These are phyloP conservation scores for Pocillopora damicornis DNA, from an alignment of 64 coral and sea anemone genomes.

Conservation along the genomic window DNA sequence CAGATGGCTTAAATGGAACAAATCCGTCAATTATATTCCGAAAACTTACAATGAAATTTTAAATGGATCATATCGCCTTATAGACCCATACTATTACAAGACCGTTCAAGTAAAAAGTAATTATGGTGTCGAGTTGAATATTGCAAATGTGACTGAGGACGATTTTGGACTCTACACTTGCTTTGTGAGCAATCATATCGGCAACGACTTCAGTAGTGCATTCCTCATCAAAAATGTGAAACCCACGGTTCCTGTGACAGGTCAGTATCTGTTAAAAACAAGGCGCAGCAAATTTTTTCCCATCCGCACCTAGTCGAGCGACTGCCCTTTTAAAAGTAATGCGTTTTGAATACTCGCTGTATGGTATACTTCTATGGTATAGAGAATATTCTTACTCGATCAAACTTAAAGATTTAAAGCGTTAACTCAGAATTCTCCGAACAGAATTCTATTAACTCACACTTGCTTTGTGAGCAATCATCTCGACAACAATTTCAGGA, in stretches of 20 bases:
- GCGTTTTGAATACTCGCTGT: too few species aligned
- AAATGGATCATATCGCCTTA: neutral
- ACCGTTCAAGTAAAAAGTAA: constrained; percentile 3
- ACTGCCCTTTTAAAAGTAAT: too few species aligned
- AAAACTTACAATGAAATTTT: neutral
- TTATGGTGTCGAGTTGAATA: constrained; percentile 6
- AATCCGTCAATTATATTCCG: neutral
- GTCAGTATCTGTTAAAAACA: neutral
- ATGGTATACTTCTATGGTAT: too few species aligned
- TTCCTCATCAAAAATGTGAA: constrained; percentile 27
- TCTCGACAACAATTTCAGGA: too few species aligned
- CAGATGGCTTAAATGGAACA: constrained; percentile 63
- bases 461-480: too few species aligned
- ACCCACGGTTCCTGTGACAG: neutral
- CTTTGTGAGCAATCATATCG: constrained; percentile 39
- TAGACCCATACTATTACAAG: constrained; percentile 46
- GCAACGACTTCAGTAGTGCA: constrained; percentile 39
- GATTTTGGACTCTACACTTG: constrained; percentile 64
- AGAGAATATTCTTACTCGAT: too few species aligned
- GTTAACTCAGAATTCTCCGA: too few species aligned
- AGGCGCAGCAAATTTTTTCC: too few species aligned
- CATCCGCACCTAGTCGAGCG: too few species aligned
- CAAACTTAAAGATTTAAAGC: too few species aligned
- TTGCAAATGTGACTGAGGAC: constrained; percentile 32
- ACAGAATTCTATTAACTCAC: too few species aligned